Evolutionary conservation across 2,797 vertebrate genomes (phyloP).

Genomic region (Bryconaethiops microstoma): DNA sequence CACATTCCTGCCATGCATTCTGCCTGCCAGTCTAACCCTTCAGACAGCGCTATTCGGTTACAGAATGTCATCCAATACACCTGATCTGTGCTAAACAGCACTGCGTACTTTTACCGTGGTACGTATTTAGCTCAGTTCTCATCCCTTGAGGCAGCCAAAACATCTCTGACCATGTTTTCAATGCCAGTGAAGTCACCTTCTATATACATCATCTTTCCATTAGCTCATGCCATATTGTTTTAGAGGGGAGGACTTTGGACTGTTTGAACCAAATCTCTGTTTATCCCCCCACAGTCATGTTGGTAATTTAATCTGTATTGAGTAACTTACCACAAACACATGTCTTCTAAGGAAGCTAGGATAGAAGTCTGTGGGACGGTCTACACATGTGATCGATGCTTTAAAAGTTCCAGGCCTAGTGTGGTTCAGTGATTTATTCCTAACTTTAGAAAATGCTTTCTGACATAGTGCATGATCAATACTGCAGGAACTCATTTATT

Average conservation of each 20-base stretch:
- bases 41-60: conserved; percentile 65
- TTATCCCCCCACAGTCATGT: conserved; percentile 6
- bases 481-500: no score
- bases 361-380: not conserved
- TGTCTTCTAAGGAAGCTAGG: conserved; percentile 12
- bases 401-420: not conserved
- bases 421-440: not conserved
- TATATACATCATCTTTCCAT: conserved; percentile 38
- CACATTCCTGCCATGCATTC: conserved; percentile 70
- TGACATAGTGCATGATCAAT: not conserved
- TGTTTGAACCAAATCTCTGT: conserved; percentile 17
- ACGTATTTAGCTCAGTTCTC: conserved; percentile 58
- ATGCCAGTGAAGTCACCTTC: conserved; percentile 34
- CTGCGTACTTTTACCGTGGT: conserved; percentile 43
- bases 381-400: not conserved
- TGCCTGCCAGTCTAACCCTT: conserved; percentile 59
- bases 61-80: conserved; percentile 68
- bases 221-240: conserved; percentile 34
- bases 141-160: conserved; percentile 40
- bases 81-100: conserved; percentile 66
- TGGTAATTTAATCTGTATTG: conserved; percentile 18
- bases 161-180: conserved; percentile 26
- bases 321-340: conserved; percentile 26
- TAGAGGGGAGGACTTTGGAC: conserved; percentile 15
- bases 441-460: not conserved